Evolutionary conservation across 2,888 invertebrate genomes (phyloP), one percentile per base, ranked within the genome.

Genomic region (Trichogramma dendrolimi): DNA sequence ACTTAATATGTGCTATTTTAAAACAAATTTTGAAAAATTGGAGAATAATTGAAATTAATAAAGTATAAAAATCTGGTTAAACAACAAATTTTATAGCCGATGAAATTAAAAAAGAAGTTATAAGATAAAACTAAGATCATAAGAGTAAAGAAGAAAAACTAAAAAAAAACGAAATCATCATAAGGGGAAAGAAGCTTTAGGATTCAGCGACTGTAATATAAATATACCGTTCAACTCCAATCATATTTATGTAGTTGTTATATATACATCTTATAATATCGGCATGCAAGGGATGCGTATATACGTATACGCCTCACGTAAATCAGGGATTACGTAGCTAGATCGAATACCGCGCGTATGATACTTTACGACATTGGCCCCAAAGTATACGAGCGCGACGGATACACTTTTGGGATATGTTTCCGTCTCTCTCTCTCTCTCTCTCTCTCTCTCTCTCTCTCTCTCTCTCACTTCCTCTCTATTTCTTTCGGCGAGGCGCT

Each of bases 201-300:
- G 27, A 42, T 57, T 58, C 56, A 60, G 51, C 48, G 10, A 52
- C 53, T 55, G 56, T 27, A 27, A 27, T 27, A 27, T 27, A 58
- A 48, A 62, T 56, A 63, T 44, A 60, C 51, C 50, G 47, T 57
- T 60, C 42, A 48, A 43, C 69, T 71, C 74, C 75, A 76, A 78
- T 78, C 77, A 78, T 78, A 77, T 78, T 78, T 78, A 78, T 77
- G 74, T 74, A 68, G 66, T 69, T 67, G 66, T 10, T 48, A 27
- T 41, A 48, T 44, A 8, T 50, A 46, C 44, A 10, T 56, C 40
- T 6, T 11, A 8, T 10, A 27, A 5, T 6, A 10, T n/a, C 38
- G 10, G 51, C n/a, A 10, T 10, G 46, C 14, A 11, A 61, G 61
- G 42, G 67, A 62, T 61, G 48, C 67, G 64, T 27, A 27, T 27